phyloP scores from a whole-genome alignment of 2,797 vertebrate genomes.

The Yasuhikotakia modesta region DNA sequence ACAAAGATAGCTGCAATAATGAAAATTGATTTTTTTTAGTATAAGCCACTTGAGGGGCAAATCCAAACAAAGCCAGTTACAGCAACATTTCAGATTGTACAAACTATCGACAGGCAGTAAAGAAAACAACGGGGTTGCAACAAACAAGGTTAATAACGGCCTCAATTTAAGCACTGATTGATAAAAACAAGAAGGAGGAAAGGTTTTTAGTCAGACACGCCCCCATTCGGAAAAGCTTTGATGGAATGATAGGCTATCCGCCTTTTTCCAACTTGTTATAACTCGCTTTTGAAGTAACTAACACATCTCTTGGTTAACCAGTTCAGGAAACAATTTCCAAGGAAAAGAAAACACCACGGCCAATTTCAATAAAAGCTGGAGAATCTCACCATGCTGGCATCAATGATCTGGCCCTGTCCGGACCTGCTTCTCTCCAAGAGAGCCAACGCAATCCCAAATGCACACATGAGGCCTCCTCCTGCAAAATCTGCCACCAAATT shows the following conservation, averaged over 20 bases:
- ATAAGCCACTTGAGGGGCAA: background rate
- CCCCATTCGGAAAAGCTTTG: background rate
- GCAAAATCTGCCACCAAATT: conserved; percentile 93
- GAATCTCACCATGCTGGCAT: conserved; percentile 89
- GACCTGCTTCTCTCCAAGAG: conserved; percentile 86
- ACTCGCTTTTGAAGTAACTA: background rate
- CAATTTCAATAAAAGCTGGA: background rate
- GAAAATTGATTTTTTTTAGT: background rate
- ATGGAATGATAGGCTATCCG: background rate
- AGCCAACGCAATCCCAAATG: conserved; percentile 85
- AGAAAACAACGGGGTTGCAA: background rate
- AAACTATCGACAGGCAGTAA: background rate
- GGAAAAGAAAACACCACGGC: background rate
- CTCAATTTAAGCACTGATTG: background rate
- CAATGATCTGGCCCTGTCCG: conserved; percentile 89
- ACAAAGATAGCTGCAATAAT: background rate
- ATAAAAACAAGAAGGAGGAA: background rate
- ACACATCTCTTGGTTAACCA: background rate
- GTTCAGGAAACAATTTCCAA: background rate
- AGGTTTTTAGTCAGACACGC: background rate
- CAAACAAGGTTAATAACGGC: conserved; percentile 18
- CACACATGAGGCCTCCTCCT: conserved; percentile 86
- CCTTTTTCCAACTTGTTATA: background rate
- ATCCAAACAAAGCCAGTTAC: background rate
- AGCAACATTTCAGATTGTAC: conserved; percentile 9